Base-by-base conservation (phyloP, 2,113 vertebrate species). In the cattle (Bos taurus) region DNA sequence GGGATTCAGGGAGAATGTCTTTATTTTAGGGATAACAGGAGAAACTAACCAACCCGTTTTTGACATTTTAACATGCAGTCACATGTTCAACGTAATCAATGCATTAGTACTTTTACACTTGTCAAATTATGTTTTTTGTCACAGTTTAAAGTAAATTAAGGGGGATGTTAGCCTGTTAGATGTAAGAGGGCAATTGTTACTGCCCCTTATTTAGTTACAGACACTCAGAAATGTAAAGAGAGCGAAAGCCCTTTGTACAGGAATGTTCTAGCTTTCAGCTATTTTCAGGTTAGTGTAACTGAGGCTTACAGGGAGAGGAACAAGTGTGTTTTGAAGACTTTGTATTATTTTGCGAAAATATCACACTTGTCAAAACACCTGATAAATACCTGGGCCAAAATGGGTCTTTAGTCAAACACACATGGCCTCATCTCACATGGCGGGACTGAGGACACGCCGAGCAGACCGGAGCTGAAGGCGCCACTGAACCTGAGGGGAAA, bases 351-450 rank as follows among this genome's bases (percentile, higher is more conserved):
- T 95, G 52, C 60, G 82, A 43, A 30, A 94, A 82, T 17, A 87
- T 60, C 43, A 50, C 78, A 36, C 85, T 95, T 96, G 85, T 94
- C 95, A 94, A 96, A 94, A 96, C 91, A 95, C 57, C 93, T 92
- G 80, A 95, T 40, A 97, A 84, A 95, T 85, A 95, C 59, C 77
- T 0, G 36, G 93, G 91, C 71, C 80, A 87, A 90, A 96, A 78
- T 62, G 43, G 91, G 56, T 88, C 50, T 92, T 91, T 97, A 97
- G 92, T 64, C 88, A 90, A 94, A 92, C 60, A 71, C 46, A 46
- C 54, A 48, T 23, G 59, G 84, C 54, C 78, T 91, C 90, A 92
- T 94, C 83, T 60, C 87, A 89, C 54, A 56, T 67, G 78, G 90
- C 3, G 83, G 91, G 91, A 83, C 21, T 90, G 88, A 91, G 91